Conservation (phyloP, 1,140 invertebrate genomes). For the Acarapis woodi region DNA sequence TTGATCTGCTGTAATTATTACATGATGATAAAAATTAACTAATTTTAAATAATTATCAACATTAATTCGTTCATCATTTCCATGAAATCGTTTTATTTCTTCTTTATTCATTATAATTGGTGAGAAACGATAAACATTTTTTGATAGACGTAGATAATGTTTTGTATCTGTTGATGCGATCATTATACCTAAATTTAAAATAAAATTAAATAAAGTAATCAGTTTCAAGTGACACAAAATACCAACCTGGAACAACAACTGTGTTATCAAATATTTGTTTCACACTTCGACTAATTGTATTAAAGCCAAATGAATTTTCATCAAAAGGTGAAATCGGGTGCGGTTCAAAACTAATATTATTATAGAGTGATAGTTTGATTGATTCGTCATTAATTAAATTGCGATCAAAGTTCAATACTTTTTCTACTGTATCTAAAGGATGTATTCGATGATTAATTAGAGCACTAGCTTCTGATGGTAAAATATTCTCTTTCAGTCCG, state of each 20-base stretch:
- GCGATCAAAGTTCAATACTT: conserved; percentile 22
- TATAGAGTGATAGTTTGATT: conserved; percentile 16
- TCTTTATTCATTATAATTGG: conserved; percentile 19
- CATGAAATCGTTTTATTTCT: conserved; percentile 22
- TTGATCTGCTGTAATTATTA: conserved; percentile 23
- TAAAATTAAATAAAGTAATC: too few relatives aligned
- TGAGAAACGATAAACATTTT: conserved; percentile 24
- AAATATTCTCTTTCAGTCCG: conserved; percentile 22
- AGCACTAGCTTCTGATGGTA: conserved; percentile 23
- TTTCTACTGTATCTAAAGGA: conserved; percentile 21
- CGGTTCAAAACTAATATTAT: conserved; percentile 16
- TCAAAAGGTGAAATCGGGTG: conserved; percentile 21
- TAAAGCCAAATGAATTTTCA: conserved; percentile 19
- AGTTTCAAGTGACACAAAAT: too few relatives aligned
- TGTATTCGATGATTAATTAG: conserved; percentile 26
- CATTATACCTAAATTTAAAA: too few relatives aligned
- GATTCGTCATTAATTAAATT: conserved; percentile 21
- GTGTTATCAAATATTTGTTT: conserved; percentile 20
- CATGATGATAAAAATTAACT: conserved; percentile 24
- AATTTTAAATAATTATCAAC: conserved; percentile 21
- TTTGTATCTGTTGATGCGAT: conserved; percentile 26
- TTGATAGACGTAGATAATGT: conserved; percentile 22
- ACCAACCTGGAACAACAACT: conserved; percentile 22
- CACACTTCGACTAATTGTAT: conserved; percentile 21
- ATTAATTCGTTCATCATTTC: conserved; percentile 24